These are phyloP conservation scores for Theocolax elegans DNA, from an alignment of 1,140 invertebrate species.

Conservation along the genomic window DNA sequence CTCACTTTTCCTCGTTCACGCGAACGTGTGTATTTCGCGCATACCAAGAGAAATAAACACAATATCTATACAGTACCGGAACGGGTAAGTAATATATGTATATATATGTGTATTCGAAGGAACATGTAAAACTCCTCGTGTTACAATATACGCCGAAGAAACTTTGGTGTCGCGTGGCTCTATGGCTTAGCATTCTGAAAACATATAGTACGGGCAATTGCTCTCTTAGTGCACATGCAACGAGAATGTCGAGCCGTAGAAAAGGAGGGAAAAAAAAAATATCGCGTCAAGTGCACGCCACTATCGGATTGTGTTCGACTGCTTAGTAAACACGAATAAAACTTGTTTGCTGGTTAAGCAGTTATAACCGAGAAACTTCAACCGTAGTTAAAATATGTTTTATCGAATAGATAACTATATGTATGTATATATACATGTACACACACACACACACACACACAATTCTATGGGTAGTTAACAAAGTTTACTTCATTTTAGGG, in stretches of 20 bases:
- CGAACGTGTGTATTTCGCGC: neutral
- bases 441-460: no score
- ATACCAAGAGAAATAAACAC: no score
- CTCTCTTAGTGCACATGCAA: conserved; percentile 38
- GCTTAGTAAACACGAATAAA: conserved; percentile 35
- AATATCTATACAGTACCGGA: no score
- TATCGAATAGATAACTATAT: no score
- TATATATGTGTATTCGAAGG: neutral
- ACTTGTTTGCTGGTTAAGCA: conserved; percentile 6
- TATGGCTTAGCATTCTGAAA: conserved; percentile 47
- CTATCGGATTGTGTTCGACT: conserved; percentile 5
- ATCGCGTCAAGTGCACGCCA: conserved; percentile 32
- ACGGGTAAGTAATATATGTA: no score
- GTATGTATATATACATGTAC: no score
- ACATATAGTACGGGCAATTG: conserved; percentile 41
- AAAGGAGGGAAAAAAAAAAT: conserved; percentile 33
- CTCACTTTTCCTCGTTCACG: neutral
- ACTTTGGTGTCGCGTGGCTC: conserved; percentile 32
- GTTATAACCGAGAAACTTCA: no score
- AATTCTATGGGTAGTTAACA: no score
- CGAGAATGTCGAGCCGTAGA: conserved; percentile 25
- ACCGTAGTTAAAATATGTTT: no score
- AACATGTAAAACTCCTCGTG: conserved; percentile 9
- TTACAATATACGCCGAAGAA: neutral
- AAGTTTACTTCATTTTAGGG: no score